Conservation (phyloP, 1,140 invertebrate species). For the Papilio glaucus region DNA sequence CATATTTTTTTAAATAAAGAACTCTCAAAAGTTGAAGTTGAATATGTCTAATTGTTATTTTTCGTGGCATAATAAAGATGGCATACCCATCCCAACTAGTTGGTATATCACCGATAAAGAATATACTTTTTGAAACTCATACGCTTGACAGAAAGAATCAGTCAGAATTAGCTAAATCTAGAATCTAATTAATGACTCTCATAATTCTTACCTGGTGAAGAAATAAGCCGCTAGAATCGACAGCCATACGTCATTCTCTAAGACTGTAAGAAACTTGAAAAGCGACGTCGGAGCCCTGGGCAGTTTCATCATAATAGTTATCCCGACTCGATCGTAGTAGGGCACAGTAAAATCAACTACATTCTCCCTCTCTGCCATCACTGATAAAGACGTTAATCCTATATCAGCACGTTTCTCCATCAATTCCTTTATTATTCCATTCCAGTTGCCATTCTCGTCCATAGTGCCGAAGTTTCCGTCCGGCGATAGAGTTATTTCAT, state of each 20-base stretch:
- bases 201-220: constrained; percentile 89
- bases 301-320: constrained; percentile 95
- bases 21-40: no score
- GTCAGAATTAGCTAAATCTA: no score
- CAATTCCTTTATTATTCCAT: constrained; percentile 95
- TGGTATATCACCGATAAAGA: no score
- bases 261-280: constrained; percentile 98
- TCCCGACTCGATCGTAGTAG: constrained; percentile 97
- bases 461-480: constrained; percentile 94
- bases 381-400: constrained; percentile 92
- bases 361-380: constrained; percentile 97
- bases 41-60: no score
- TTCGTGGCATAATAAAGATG: no score
- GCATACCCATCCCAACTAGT: no score
- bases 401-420: constrained; percentile 96
- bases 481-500: constrained; percentile 90
- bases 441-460: constrained; percentile 94
- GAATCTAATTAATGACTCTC: no score
- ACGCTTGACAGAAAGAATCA: no score
- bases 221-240: constrained; percentile 98
- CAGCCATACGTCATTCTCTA: constrained; percentile 98
- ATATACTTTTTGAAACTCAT: no score
- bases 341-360: constrained; percentile 98
- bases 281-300: constrained; percentile 92
- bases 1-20: no score